Percentiles rank a stretch among this genome's conserved stretches.
phyloP scores from a whole-genome alignment of 1,140 invertebrate genomes.

The Penaeus japonicus region DNA sequence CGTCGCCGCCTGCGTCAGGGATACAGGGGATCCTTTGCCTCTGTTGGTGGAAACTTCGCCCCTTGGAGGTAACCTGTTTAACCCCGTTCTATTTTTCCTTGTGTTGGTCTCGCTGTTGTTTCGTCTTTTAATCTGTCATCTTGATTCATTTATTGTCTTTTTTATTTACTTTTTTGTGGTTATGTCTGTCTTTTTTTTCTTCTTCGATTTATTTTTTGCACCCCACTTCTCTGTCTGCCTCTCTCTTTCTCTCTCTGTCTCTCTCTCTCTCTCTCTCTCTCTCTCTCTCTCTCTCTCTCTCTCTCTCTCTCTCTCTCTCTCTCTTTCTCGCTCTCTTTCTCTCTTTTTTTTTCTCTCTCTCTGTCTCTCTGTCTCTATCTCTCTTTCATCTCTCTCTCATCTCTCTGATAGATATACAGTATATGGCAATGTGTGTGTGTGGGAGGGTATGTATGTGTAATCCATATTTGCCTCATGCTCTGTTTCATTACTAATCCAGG shows the following conservation, averaged over 20 bases:
- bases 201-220: neutral
- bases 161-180: neutral
- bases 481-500: neutral
- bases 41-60: slow-evolving; percentile 49
- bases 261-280: slow-evolving; percentile 2
- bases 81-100: no score
- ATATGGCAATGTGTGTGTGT: neutral
- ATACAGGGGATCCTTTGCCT: slow-evolving; percentile 59
- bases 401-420: neutral
- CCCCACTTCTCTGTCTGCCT: neutral
- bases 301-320: slow-evolving; percentile 21
- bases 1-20: slow-evolving; percentile 60
- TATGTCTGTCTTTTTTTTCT: neutral
- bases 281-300: neutral
- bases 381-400: neutral
- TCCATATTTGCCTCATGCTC: neutral
- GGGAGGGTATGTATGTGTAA: neutral
- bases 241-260: slow-evolving; percentile 26
- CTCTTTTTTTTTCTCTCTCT: neutral
- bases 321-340: neutral
- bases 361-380: no score
- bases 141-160: neutral
- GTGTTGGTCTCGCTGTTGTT: neutral
- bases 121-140: neutral
- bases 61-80: slow-evolving; percentile 30